Conservation (phyloP, 2,113 vertebrate species). For the Trochalopteron elliotii region DNA sequence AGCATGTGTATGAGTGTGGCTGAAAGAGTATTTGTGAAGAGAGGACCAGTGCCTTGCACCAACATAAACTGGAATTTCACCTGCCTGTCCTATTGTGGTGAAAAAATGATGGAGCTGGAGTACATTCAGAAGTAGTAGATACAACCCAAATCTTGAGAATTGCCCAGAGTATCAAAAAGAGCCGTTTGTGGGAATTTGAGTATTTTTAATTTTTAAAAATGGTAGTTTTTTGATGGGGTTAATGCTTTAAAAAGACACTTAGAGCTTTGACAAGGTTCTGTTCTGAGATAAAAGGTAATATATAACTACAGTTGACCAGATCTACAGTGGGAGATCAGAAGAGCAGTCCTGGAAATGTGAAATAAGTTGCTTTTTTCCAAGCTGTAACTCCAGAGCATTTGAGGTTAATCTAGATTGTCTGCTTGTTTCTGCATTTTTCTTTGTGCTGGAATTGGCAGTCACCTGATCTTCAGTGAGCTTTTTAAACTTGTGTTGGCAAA, state of each 20-base stretch:
- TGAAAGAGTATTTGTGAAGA: background rate
- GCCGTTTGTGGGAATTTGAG: background rate
- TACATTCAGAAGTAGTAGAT: background rate
- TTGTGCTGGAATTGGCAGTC: background rate
- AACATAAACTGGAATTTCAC: background rate
- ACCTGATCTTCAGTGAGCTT: background rate
- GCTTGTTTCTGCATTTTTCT: background rate
- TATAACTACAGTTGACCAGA: background rate
- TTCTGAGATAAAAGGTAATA: background rate
- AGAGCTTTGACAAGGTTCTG: background rate
- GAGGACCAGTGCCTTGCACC: background rate
- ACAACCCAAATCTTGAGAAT: background rate
- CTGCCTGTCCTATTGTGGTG: background rate
- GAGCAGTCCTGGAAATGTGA: background rate
- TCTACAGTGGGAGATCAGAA: background rate
- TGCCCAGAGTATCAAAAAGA: background rate
- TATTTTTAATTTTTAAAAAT: background rate
- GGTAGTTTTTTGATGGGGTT: fast-evolving
- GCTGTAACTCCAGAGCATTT: background rate
- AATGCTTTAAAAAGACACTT: background rate
- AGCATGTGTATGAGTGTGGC: background rate
- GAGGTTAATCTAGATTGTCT: background rate
- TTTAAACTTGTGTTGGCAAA: background rate
- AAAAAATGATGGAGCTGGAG: background rate
- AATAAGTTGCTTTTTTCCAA: background rate